These are phyloP conservation scores for Chymomyza procnemis DNA, from an alignment of 2,888 invertebrate genomes.

Conservation along the genomic window DNA sequence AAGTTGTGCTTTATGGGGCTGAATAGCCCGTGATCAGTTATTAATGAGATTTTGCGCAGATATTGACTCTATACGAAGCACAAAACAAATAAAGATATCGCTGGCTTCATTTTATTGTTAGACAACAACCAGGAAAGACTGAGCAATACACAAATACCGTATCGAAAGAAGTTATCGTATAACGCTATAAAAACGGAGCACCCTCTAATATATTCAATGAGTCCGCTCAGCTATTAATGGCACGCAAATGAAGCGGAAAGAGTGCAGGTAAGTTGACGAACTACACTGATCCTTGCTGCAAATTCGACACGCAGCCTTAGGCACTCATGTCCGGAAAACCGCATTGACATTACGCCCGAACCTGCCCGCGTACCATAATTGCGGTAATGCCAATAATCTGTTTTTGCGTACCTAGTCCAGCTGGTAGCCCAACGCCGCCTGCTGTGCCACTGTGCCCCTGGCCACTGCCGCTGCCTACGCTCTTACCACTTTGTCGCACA, in stretches of 20 bases:
- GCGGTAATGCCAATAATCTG: slow-evolving; percentile 73
- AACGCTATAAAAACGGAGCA: slow-evolving; percentile 1
- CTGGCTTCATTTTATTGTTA: too few relatives aligned
- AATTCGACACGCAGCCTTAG: slow-evolving; percentile 50
- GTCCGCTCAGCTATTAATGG: background rate
- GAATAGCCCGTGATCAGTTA: background rate
- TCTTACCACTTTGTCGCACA: slow-evolving; percentile 15
- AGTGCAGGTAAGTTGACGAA: background rate
- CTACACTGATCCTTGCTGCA: background rate
- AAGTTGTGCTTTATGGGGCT: background rate
- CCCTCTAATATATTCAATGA: background rate
- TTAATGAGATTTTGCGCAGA: background rate
- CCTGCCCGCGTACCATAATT: slow-evolving; percentile 70
- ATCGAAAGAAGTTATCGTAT: too few relatives aligned
- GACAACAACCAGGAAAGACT: too few relatives aligned
- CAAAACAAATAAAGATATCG: too few relatives aligned
- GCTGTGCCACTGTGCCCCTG: background rate
- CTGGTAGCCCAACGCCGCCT: slow-evolving; percentile 3
- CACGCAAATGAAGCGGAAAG: background rate
- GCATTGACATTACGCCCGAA: slow-evolving; percentile 67
- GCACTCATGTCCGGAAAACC: slow-evolving; percentile 57
- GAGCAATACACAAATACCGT: too few relatives aligned
- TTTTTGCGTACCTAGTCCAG: slow-evolving; percentile 30
- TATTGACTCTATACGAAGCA: background rate
- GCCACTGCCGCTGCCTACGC: slow-evolving; percentile 10